Evolutionary conservation across 2,888 invertebrate species (phyloP).

Genomic region (Dendrolimus houi): DNA sequence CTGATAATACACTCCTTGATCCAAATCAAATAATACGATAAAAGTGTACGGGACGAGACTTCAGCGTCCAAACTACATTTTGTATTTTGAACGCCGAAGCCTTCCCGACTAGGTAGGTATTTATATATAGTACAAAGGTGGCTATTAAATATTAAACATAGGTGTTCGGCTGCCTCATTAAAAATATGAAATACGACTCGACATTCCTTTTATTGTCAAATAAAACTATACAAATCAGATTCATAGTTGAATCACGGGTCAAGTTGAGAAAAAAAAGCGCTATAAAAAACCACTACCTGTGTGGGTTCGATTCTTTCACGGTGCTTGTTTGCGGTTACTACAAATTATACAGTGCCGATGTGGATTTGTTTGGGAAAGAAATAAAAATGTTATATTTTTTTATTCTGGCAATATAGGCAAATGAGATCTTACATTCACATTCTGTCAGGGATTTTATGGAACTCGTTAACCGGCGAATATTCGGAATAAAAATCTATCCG

Average conservation of each 20-base stretch:
- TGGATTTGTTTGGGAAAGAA: slow-evolving; percentile 17
- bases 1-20: too few relatives aligned
- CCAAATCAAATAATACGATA: too few relatives aligned
- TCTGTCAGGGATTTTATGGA: too few relatives aligned
- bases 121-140: too few relatives aligned
- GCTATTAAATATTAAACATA: not conserved
- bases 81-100: too few relatives aligned
- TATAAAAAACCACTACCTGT: slow-evolving; percentile 15
- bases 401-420: not conserved
- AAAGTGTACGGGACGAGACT: too few relatives aligned
- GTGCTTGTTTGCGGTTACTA: slow-evolving; percentile 18
- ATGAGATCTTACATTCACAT: too few relatives aligned
- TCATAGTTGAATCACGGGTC: slow-evolving; percentile 5
- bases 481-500: too few relatives aligned
- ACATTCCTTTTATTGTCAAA: not conserved
- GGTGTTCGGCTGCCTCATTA: not conserved
- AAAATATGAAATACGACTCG: not conserved
- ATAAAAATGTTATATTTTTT: not conserved
- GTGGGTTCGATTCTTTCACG: slow-evolving; percentile 1
- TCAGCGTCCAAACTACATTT: too few relatives aligned
- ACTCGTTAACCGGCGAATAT: too few relatives aligned
- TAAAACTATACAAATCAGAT: not conserved
- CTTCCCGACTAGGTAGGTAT: too few relatives aligned
- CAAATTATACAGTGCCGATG: slow-evolving; percentile 26
- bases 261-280: slow-evolving; percentile 16